These are phyloP conservation scores for Cyclophora punctaria DNA, from an alignment of 2,888 invertebrate species.

Conservation along the genomic window DNA sequence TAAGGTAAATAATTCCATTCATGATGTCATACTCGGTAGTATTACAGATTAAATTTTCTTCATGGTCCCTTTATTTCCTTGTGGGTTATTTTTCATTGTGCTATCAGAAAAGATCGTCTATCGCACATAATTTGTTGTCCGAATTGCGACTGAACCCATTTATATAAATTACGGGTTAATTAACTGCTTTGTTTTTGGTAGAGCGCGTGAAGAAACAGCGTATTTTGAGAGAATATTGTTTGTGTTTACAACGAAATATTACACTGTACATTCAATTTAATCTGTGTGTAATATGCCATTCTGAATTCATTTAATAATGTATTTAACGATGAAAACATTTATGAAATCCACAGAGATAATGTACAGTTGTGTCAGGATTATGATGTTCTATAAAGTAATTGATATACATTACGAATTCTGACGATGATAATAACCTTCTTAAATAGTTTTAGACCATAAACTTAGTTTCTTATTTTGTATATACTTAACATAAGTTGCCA, in stretches of 20 bases:
- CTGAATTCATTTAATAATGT: too few relatives aligned
- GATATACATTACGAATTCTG: too few relatives aligned
- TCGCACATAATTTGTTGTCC: slow-evolving; percentile 56
- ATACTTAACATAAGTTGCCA: slow-evolving; percentile 9
- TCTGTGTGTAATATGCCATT: too few relatives aligned
- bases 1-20: slow-evolving; percentile 32
- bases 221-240: slow-evolving; percentile 39
- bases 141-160: slow-evolving; percentile 52
- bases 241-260: slow-evolving; percentile 40
- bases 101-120: slow-evolving; percentile 43
- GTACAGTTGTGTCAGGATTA: too few relatives aligned
- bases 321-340: too few relatives aligned
- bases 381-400: too few relatives aligned
- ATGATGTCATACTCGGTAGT: slow-evolving; percentile 18
- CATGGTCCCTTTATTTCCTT: slow-evolving; percentile 25
- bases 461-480: neutral
- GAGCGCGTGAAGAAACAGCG: slow-evolving; percentile 49
- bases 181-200: slow-evolving; percentile 56
- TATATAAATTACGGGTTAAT: slow-evolving; percentile 64
- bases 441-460: too few relatives aligned
- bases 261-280: too few relatives aligned
- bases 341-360: too few relatives aligned
- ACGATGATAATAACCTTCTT: too few relatives aligned
- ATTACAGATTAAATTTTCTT: slow-evolving; percentile 18
- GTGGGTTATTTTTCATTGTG: slow-evolving; percentile 30